Evolutionary conservation across 53 echinoderm and acorn worm species (phyloP).

Genomic region (Holothuria scabra): DNA sequence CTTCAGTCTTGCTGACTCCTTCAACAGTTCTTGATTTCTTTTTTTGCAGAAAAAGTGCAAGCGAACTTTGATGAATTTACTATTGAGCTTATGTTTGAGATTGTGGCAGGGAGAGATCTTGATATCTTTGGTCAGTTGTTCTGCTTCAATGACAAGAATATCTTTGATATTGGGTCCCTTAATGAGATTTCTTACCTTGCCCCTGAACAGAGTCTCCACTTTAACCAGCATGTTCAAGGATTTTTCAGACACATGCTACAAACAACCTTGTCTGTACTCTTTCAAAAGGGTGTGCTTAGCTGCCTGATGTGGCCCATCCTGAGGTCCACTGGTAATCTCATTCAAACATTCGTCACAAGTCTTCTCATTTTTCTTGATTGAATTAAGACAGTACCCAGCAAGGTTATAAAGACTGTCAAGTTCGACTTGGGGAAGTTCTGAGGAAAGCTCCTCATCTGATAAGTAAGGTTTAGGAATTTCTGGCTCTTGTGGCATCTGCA

Average conservation of each 20-base stretch:
- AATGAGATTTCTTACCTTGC: conserved; percentile 16
- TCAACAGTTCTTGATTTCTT: not conserved
- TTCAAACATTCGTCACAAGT: conserved; percentile 50
- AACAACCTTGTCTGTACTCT: conserved; percentile 30
- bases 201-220: conserved; percentile 30
- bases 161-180: conserved; percentile 33
- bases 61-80: conserved; percentile 46
- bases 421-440: conserved; percentile 52
- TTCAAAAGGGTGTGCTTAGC: not conserved
- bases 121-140: conserved; percentile 40
- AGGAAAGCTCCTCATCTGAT: conserved; percentile 33
- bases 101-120: conserved; percentile 30
- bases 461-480: conserved; percentile 22
- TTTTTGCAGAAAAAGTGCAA: conserved; percentile 50
- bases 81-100: conserved; percentile 39
- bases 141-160: conserved; percentile 41
- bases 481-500: conserved; percentile 10
- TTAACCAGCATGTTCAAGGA: conserved; percentile 40
- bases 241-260: conserved; percentile 46
- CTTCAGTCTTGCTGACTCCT: not conserved
- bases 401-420: conserved; percentile 57
- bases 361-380: conserved; percentile 52
- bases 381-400: conserved; percentile 63
- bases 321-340: conserved; percentile 41
- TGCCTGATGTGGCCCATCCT: conserved; percentile 37